Evolutionary conservation across 2,113 vertebrate genomes (phyloP).

Genomic region (Gallinago paraguaiae): DNA sequence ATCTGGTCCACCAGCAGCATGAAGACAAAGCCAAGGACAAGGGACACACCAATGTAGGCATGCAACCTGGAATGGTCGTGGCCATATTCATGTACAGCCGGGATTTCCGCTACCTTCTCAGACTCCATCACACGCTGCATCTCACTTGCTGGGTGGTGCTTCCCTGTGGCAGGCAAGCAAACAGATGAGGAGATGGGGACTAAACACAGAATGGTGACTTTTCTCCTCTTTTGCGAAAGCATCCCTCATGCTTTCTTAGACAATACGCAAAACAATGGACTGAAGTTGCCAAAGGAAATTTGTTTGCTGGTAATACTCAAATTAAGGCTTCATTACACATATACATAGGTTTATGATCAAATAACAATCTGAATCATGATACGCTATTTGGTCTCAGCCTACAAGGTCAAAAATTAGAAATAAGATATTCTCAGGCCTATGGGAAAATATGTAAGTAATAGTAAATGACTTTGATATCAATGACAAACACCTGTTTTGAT

Average conservation of each 20-base stretch:
- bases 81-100: slow-evolving; percentile 76
- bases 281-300: background rate
- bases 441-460: background rate
- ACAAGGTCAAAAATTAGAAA: background rate
- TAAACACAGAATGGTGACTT: rapidly evolving
- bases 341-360: background rate
- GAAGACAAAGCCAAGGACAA: slow-evolving; percentile 97
- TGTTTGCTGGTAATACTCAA: background rate
- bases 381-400: background rate
- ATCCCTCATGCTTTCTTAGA: background rate
- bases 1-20: slow-evolving; percentile 98
- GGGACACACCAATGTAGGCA: slow-evolving; percentile 93
- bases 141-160: slow-evolving; percentile 78
- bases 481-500: background rate
- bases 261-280: background rate
- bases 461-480: background rate
- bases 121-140: slow-evolving; percentile 76
- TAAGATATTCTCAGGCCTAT: background rate
- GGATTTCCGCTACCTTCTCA: slow-evolving; percentile 73
- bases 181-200: background rate
- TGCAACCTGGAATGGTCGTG: slow-evolving; percentile 85
- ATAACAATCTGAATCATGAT: background rate
- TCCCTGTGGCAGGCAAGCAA: slow-evolving; percentile 70
- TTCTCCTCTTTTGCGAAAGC: background rate
- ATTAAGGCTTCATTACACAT: background rate